Base-by-base conservation (phyloP, 2,797 vertebrate species). In the Gymnothorax javanicus region DNA sequence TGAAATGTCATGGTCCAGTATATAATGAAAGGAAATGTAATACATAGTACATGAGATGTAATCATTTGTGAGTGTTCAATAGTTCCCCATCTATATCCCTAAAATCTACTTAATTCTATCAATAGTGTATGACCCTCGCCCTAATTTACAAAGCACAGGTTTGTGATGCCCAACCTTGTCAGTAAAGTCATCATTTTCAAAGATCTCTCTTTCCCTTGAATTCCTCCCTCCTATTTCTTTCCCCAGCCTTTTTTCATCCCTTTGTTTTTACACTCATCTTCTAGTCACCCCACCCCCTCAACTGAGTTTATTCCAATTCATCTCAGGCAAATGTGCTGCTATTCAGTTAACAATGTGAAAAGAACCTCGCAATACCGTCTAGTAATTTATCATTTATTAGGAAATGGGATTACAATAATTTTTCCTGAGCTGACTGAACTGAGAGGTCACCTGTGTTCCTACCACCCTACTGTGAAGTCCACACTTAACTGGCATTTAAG, bases 1-100 rank as follows among this genome's bases (percentile, higher is more conserved):
- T 67, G 52, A 87, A 56, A 87, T n/a, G 17, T n/a, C n/a, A 67
- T 58, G 59, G 13, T 52, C 69, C 25, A 75, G 56, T 77, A 82
- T 17, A 67, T 79, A 73, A 17, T 33, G n/a, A 7, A 2, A 27
- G 20, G 4, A 50, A 83, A 15, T 50, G 12, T 67, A 7, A n/a
- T 67, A n/a, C 7, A 67, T 67, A 23, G 62, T 67, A n/a, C 62
- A 67, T n/a, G 62, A 67, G 62, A 67, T n/a, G n/a, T n/a, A 67
- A 67, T n/a, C 62, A n/a, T 20, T 62, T 8, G 25, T 43, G 73
- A 33, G 79, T 86, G 27, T 82, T 27, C 82, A 67, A 82, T 52
- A 82, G 79, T 82, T 33, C 64, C 86, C 86, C 81, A 83, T 58
- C 27, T 54, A 84, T 17, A 20, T 64, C 1, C 33, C 81, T 71